A percentile compares a stretch with the other conserved stretches of the same genome.
phyloP scores from a whole-genome alignment of 2,797 vertebrate genomes.

The Melanotaenia trifasciata region DNA sequence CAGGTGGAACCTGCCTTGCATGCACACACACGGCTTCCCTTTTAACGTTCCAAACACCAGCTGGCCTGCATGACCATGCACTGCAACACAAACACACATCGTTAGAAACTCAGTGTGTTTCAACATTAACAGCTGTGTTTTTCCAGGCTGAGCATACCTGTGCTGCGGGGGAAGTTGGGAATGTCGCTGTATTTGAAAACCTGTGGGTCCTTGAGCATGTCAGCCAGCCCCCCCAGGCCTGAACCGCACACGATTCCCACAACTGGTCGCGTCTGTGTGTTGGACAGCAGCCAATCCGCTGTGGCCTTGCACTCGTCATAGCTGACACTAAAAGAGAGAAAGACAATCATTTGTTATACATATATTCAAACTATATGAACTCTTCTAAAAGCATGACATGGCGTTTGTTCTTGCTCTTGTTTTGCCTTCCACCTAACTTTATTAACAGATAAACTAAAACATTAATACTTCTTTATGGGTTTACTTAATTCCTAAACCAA shows the following conservation, averaged over 20 bases:
- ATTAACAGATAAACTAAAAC: background rate
- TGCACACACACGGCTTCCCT: conserved; percentile 87
- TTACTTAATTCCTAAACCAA: background rate
- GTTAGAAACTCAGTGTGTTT: background rate
- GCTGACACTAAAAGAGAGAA: conserved; percentile 53
- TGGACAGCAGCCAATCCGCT: conserved; percentile 86
- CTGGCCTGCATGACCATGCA: conserved; percentile 87
- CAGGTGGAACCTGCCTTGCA: conserved; percentile 91
- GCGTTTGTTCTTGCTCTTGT: background rate
- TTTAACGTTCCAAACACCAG: conserved; percentile 89
- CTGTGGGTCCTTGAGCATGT: conserved; percentile 83
- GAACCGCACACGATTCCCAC: conserved; percentile 92
- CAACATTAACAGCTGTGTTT: conserved; percentile 9
- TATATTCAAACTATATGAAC: background rate
- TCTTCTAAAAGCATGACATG: background rate
- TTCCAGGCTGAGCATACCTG: conserved; percentile 78
- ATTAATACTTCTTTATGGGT: background rate
- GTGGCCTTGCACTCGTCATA: conserved; percentile 84
- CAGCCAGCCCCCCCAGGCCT: conserved; percentile 86
- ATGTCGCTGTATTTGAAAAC: conserved; percentile 87
- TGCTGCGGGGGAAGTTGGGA: conserved; percentile 90
- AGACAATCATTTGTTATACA: background rate
- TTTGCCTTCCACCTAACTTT: background rate
- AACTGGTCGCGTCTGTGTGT: conserved; percentile 78
- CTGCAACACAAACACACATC: conserved; percentile 66